A percentile compares a stretch with the other conserved stretches of the same genome.
phyloP scores from a whole-genome alignment of 2,888 invertebrate genomes.

The Neoitamus cyanurus region DNA sequence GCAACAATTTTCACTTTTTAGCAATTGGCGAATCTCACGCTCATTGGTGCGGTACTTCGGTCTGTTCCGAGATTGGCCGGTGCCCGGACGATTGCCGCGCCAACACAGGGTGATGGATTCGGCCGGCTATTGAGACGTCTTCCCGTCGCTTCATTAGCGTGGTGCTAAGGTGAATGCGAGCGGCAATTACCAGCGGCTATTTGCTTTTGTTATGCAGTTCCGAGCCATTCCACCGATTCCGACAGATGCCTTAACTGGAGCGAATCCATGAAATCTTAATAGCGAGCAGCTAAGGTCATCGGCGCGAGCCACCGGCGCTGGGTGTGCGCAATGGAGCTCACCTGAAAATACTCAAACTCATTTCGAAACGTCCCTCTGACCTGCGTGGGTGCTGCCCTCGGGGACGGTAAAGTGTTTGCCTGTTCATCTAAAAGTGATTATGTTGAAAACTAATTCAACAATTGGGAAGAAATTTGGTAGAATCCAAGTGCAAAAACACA shows the following conservation, averaged over 20 bases:
- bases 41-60: conserved; percentile 42
- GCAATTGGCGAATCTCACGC: conserved; percentile 41
- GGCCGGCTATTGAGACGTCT: conserved; percentile 37
- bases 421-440: too few species aligned
- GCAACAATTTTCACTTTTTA: conserved; percentile 47
- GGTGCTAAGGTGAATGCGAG: conserved; percentile 2
- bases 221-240: conserved; percentile 6
- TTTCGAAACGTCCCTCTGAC: background rate
- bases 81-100: background rate
- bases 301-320: background rate
- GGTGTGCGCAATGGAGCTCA: background rate
- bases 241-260: conserved; percentile 43
- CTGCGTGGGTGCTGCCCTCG: background rate
- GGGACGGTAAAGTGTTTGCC: background rate
- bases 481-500: too few species aligned
- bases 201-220: conserved; percentile 27
- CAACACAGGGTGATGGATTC: background rate
- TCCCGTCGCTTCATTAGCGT: conserved; percentile 17
- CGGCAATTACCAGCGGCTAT: conserved; percentile 22
- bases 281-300: background rate
- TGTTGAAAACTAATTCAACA: too few species aligned
- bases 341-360: background rate
- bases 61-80: conserved; percentile 24
- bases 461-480: too few species aligned
- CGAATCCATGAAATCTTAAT: conserved; percentile 24